Evolutionary conservation across 2,797 vertebrate genomes (phyloP).

Genomic region (Lagodon rhomboides): DNA sequence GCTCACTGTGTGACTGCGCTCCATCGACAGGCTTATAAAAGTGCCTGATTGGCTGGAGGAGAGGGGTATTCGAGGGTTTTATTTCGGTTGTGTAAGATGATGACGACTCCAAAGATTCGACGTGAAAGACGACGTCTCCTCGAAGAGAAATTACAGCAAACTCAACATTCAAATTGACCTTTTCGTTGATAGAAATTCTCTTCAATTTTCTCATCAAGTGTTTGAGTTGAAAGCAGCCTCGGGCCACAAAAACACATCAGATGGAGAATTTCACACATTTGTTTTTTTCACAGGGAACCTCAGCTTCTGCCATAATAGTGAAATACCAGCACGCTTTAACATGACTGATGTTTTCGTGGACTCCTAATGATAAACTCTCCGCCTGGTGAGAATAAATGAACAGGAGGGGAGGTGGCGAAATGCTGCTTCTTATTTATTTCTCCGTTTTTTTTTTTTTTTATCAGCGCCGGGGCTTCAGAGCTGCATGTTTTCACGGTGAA

Average conservation of each 20-base stretch:
- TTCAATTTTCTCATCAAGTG: conserved; percentile 64
- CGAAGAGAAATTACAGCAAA: conserved; percentile 36
- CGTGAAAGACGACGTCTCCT: background rate
- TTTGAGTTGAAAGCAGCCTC: conserved; percentile 52
- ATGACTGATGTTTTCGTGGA: conserved; percentile 64
- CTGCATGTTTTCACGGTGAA: conserved; percentile 63
- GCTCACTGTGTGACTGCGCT: conserved; percentile 40
- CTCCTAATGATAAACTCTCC: conserved; percentile 63
- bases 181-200: conserved; percentile 37
- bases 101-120: background rate
- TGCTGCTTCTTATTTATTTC: conserved; percentile 63
- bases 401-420: conserved; percentile 44
- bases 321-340: conserved; percentile 45
- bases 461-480: conserved; percentile 50
- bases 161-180: conserved; percentile 31
- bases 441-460: conserved; percentile 31
- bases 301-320: conserved; percentile 41
- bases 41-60: conserved; percentile 52
- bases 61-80: conserved; percentile 35
- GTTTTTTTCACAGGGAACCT: conserved; percentile 38
- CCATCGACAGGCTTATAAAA: conserved; percentile 42
- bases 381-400: conserved; percentile 61
- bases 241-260: conserved; percentile 63
- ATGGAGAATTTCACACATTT: conserved; percentile 58
- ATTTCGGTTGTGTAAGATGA: background rate